Base-by-base conservation (phyloP, 37 sponge, comb jelly and placozoan species). In the Oopsacas minuta region DNA sequence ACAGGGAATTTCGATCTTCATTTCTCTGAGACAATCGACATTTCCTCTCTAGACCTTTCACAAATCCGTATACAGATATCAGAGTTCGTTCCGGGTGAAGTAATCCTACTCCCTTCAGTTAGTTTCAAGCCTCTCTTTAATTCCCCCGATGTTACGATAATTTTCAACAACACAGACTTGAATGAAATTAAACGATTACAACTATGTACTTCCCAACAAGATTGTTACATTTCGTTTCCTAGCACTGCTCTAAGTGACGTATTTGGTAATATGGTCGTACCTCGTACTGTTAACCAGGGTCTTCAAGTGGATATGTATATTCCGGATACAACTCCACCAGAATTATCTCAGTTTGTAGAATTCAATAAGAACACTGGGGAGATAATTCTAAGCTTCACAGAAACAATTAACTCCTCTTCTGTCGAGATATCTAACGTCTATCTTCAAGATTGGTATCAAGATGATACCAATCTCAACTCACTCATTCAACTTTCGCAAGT, bases 201-300 rank as follows among this genome's bases (percentile, higher is more conserved):
- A 35, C 83, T 95, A 1, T 95, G 96, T 83, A 89, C 93, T 32
- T 8, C 38, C 23, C 35, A 0, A 1, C 37, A 82, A 3, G 85
- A 91, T 52, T 95, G 96, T 52, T 91, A 81, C 51, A 81, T 95
- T 17, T 91, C 93, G 12, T 89, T 90, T 52, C 87, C 92, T 17
- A 37, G 28, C 0, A 86, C 91, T 52, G 52, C 86, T 36, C 39
- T 90, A 37, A 90, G 84, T 38, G 95, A 94, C 38, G 90, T 88
- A 37, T 52, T 81, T 81, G 89, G 85, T 25, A 52, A 85, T 0
- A 35, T 53, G 23, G 81, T 95, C 0, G 91, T 90, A 3, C 84
- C 85, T 25, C 20, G 90, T 5, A 15, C 37, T 0, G 12, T n/a
- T 61, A 61, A 61, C 28, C 28, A 61, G 28, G 75, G 75, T n/a